Conservation (phyloP, 2,797 vertebrate genomes). For the Tolypeutes matacus region DNA sequence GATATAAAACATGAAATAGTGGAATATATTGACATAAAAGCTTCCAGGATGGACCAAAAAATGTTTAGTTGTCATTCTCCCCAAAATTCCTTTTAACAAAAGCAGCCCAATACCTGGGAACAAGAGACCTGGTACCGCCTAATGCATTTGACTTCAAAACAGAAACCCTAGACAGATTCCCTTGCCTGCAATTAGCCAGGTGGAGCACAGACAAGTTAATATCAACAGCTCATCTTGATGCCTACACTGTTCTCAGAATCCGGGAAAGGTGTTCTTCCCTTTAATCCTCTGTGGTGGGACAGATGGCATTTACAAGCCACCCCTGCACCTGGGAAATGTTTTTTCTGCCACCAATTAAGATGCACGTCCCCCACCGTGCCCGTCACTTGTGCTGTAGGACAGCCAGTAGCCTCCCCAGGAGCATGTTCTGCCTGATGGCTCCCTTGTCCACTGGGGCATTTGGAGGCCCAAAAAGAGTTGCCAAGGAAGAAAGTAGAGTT, state of each 20-base stretch:
- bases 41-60: not conserved
- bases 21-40: constrained; percentile 27
- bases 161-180: constrained; percentile 68
- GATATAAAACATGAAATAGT: constrained; percentile 49
- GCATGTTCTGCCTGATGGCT: not conserved
- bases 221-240: constrained; percentile 65
- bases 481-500: not conserved
- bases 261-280: constrained; percentile 67
- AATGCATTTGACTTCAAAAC: constrained; percentile 56
- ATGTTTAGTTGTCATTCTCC: constrained; percentile 59
- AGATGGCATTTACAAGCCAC: constrained; percentile 83
- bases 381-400: constrained; percentile 60
- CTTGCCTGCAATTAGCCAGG: constrained; percentile 72
- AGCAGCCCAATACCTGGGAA: constrained; percentile 62
- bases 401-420: not conserved
- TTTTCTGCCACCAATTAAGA: constrained; percentile 77
- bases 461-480: not conserved
- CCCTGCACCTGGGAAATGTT: constrained; percentile 78
- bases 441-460: not conserved
- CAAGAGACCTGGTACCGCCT: not conserved
- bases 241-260: constrained; percentile 45
- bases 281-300: constrained; percentile 80
- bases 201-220: constrained; percentile 73
- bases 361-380: constrained; percentile 31
- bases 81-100: constrained; percentile 69